These are phyloP conservation scores for Drosophila miranda DNA, from an alignment of 1,140 invertebrate species.

Conservation along the genomic window DNA sequence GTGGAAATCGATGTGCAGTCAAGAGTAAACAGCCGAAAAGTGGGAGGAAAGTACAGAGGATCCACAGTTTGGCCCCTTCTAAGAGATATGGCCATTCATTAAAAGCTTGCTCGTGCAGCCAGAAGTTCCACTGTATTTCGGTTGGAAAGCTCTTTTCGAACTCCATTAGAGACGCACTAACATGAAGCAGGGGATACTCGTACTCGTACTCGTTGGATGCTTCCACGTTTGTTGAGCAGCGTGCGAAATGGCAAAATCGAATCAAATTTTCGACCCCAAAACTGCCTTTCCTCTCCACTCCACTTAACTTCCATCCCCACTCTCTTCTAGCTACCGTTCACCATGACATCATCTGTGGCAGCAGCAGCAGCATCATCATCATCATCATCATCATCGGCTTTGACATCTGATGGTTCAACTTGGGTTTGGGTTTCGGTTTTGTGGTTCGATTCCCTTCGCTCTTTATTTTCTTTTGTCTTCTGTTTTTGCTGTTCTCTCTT, in stretches of 20 bases:
- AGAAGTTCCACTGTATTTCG: too few species aligned
- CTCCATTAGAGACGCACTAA: too few species aligned
- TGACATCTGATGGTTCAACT: constrained; percentile 57
- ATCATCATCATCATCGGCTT: constrained; percentile 34
- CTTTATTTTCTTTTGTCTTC: constrained; percentile 25
- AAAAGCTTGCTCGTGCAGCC: too few species aligned
- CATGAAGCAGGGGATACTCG: too few species aligned
- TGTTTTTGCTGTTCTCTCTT: constrained; percentile 12
- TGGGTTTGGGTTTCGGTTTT: constrained; percentile 43
- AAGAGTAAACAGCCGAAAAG: too few species aligned
- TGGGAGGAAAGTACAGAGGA: too few species aligned
- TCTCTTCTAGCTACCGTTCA: constrained; percentile 35
- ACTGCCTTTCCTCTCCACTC: not conserved
- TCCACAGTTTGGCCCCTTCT: too few species aligned
- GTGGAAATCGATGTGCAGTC: too few species aligned
- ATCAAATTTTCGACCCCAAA: constrained; percentile 59
- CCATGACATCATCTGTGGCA: constrained; percentile 71
- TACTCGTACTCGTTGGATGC: too few species aligned
- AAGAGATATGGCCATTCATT: too few species aligned
- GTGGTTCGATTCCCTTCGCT: constrained; percentile 26
- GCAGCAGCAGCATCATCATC: constrained; percentile 22
- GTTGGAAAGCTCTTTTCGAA: too few species aligned
- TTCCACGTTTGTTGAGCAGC: constrained; percentile 46
- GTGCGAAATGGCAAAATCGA: constrained; percentile 67
- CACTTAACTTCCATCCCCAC: not conserved